Evolutionary conservation across 2,113 vertebrate species (phyloP).

Genomic region (Malurus elegans): DNA sequence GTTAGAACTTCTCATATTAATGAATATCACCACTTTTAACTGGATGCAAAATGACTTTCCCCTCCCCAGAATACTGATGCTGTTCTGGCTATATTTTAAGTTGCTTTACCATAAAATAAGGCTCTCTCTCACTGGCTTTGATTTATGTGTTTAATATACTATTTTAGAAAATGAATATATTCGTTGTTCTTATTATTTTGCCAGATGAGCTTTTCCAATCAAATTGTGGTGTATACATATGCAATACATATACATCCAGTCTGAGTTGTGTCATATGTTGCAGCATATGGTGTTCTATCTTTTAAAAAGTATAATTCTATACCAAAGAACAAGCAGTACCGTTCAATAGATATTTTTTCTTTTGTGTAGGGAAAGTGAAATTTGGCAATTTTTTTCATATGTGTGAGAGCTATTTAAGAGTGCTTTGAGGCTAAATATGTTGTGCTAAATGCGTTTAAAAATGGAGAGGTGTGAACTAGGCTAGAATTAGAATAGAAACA

Average conservation of each 20-base stretch:
- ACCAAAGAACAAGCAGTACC: neutral
- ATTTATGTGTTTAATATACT: constrained; percentile 31
- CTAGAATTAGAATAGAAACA: neutral
- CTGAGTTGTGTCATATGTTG: neutral
- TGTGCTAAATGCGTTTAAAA: neutral
- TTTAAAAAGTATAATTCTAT: constrained; percentile 3
- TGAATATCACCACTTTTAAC: neutral
- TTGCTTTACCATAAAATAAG: neutral
- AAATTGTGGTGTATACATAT: neutral
- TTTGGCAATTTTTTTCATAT: neutral
- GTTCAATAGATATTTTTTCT: neutral
- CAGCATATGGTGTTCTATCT: neutral
- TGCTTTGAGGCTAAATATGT: neutral
- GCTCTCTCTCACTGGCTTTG: neutral
- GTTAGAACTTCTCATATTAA: neutral
- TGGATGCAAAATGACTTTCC: neutral
- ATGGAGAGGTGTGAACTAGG: neutral
- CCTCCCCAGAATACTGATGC: neutral
- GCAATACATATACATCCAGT: neutral
- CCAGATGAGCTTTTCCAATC: neutral
- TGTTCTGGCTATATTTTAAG: neutral
- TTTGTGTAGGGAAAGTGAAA: constrained; percentile 22
- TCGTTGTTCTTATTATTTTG: neutral
- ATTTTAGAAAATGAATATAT: constrained; percentile 8
- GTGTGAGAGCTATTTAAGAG: neutral